phyloP scores from a whole-genome alignment of 2,888 invertebrate species.

The Nowickia ferox region DNA sequence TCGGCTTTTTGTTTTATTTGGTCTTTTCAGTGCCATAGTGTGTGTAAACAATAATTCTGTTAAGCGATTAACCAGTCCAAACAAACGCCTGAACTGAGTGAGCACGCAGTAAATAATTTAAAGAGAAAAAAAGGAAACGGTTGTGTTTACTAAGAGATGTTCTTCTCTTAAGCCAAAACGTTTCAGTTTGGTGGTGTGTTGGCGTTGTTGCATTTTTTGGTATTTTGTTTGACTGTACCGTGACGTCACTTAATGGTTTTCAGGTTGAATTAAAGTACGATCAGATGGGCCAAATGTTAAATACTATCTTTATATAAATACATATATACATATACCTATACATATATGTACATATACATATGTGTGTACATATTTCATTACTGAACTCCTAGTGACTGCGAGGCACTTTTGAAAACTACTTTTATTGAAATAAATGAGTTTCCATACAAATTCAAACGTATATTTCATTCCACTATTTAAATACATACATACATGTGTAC shows the following conservation, averaged over 20 bases:
- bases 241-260: slow-evolving; percentile 54
- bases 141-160: neutral
- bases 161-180: slow-evolving; percentile 5
- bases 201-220: neutral
- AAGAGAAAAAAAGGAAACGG: neutral
- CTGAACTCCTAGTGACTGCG: too few species aligned
- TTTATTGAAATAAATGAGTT: neutral
- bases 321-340: neutral
- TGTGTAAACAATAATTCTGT: slow-evolving; percentile 13
- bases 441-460: neutral
- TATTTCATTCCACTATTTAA: too few species aligned
- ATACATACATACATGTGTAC: too few species aligned
- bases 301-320: neutral
- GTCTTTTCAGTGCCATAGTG: slow-evolving; percentile 15
- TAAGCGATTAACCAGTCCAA: neutral
- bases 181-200: neutral
- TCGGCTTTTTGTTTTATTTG: slow-evolving; percentile 60
- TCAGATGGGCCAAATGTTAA: neutral
- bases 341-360: too few species aligned
- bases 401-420: too few species aligned
- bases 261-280: neutral
- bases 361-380: too few species aligned
- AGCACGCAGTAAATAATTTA: neutral
- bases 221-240: slow-evolving; percentile 58
- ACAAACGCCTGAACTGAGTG: neutral